Evolutionary conservation across 2,113 vertebrate species (phyloP).

Genomic region (Heptranchias perlo): DNA sequence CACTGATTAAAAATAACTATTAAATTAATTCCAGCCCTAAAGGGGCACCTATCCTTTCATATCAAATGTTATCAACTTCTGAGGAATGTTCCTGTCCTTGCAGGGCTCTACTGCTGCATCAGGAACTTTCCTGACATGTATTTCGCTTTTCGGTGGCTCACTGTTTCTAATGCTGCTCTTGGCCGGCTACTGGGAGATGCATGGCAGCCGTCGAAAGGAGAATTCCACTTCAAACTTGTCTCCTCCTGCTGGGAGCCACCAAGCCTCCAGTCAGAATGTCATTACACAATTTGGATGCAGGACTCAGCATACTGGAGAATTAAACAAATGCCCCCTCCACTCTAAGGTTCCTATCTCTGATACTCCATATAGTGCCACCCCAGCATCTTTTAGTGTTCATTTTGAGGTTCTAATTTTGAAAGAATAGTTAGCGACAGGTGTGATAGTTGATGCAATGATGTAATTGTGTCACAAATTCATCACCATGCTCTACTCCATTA

Average conservation of each 20-base stretch:
- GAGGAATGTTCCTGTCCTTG: not conserved
- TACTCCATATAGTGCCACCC: not conserved
- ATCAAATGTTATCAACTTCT: not conserved
- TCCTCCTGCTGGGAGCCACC: not conserved
- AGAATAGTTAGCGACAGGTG: not conserved
- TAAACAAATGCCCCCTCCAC: not conserved
- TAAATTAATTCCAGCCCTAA: not conserved
- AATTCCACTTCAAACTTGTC: not conserved
- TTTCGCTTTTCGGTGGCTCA: not conserved
- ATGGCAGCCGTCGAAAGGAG: not conserved
- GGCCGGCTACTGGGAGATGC: not conserved
- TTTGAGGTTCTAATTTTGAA: not conserved
- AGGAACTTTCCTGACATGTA: not conserved
- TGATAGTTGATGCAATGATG: not conserved
- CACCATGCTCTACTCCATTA: not conserved
- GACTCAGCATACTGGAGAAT: not conserved
- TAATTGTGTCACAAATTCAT: not conserved
- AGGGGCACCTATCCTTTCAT: not conserved
- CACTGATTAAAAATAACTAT: not conserved
- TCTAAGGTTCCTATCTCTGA: not conserved
- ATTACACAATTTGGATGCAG: not conserved
- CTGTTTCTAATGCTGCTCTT: not conserved
- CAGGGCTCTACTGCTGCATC: not conserved
- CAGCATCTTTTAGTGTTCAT: not conserved
- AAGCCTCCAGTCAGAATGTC: not conserved